Evolutionary conservation across 2,888 invertebrate genomes (phyloP).

Genomic region (Pollenia labialis): DNA sequence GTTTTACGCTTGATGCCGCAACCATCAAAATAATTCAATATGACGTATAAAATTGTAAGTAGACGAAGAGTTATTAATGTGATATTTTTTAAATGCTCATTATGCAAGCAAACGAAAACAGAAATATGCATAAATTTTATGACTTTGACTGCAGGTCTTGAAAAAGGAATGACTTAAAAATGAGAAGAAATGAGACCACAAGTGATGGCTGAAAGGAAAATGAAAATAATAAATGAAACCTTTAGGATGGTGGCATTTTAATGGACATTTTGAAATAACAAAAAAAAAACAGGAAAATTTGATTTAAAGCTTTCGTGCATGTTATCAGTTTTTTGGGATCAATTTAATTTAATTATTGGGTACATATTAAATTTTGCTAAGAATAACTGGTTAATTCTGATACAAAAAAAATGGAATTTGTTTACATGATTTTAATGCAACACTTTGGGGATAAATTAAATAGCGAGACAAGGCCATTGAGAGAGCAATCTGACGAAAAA

Average conservation of each 20-base stretch:
- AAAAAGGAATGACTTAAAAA: neutral
- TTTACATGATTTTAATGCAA: neutral
- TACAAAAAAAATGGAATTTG: neutral
- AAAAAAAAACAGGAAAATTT: neutral
- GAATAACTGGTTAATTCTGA: neutral
- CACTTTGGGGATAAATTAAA: conserved; percentile 5
- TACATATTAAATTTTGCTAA: neutral
- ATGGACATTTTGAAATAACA: neutral
- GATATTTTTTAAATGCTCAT: conserved; percentile 57
- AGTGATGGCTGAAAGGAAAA: neutral
- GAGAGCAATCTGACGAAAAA: too few relatives aligned
- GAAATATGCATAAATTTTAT: conserved; percentile 31
- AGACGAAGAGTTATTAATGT: conserved; percentile 53
- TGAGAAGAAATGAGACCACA: conserved; percentile 9
- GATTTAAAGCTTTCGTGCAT: neutral
- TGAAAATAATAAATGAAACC: neutral
- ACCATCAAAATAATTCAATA: conserved; percentile 60
- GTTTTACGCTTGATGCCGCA: conserved; percentile 42
- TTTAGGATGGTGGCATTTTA: neutral
- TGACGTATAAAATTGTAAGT: conserved; percentile 53
- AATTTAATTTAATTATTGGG: neutral
- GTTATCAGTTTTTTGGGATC: conserved; percentile 8
- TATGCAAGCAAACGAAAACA: conserved; percentile 41
- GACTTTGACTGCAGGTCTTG: conserved; percentile 36
- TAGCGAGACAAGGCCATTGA: neutral